Base-by-base conservation (phyloP, 2,888 invertebrate genomes). In the Dendrolimus houi region DNA sequence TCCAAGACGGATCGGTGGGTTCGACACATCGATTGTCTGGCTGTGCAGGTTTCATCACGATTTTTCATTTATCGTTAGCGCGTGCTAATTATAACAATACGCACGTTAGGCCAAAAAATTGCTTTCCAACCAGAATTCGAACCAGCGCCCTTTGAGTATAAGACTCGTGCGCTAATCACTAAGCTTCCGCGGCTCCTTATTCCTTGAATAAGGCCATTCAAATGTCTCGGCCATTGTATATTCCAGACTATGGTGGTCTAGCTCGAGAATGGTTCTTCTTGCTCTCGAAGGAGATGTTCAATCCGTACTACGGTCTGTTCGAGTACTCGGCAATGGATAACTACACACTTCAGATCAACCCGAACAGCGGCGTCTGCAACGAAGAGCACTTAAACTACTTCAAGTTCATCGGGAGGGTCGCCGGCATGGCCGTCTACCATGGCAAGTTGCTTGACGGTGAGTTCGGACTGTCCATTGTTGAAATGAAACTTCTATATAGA, bases 241-340 rank as follows among this genome's bases (percentile, higher is more conserved):
- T 57, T 60, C 0, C 57, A 88, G 99, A 99, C 89, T 99, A 99
- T 85, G 99, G 99, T 58, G 99, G 99, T 13, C 92, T 99, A 57
- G 97, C 98, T 0, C 93, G 99, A 61, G 99, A 99, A 88, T 99
- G 99, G 98, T 99, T 99, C 92, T 99, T 98, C 92, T 93, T 99
- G 41, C 91, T 99, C 10, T 99, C 99, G 1, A 98, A 98, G 85
- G 99, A 99, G 92, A 99, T 99, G 98, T 99, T 99, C 90, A 99
- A 99, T 92, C 99, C 99, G 0, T 99, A 99, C 86, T 99, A 99
- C 88, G 99, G 99, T 0, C 93, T 99, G 57, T 99, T 99, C 91
- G 99, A 99, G 89, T 99, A 99, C 92, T 99, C 99, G 1, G 99
- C 99, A 7, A 98, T 98, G 99, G 99, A 99, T 85, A 99, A 99